Conservation (phyloP, 2,888 invertebrate species). For the Rhyacophila evoluta region DNA sequence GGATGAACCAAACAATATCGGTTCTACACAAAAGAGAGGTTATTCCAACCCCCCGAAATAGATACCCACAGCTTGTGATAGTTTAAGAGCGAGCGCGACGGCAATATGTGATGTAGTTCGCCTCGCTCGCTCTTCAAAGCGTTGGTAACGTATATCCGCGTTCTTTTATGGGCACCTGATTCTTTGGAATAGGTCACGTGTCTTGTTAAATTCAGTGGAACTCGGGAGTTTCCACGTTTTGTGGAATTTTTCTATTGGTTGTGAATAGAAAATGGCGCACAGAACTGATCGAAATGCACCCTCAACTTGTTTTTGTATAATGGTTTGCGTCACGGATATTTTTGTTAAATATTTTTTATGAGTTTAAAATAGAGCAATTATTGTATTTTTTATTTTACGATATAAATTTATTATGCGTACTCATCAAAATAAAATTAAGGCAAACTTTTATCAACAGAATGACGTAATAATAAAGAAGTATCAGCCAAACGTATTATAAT, state of each 20-base stretch:
- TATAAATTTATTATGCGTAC: too few relatives aligned
- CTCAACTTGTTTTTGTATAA: not conserved
- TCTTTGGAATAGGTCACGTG: constrained; percentile 54
- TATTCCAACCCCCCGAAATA: constrained; percentile 50
- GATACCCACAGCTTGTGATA: constrained; percentile 23
- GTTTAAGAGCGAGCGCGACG: constrained; percentile 32
- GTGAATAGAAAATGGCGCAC: not conserved
- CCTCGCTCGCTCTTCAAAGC: not conserved
- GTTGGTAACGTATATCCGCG: not conserved
- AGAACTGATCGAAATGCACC: not conserved
- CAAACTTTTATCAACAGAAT: too few relatives aligned
- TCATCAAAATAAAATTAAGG: too few relatives aligned
- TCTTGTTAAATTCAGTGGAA: constrained; percentile 50
- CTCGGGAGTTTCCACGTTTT: constrained; percentile 30
- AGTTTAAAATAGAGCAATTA: too few relatives aligned
- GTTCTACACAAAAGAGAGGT: not conserved
- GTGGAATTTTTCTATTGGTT: constrained; percentile 39
- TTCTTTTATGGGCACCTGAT: constrained; percentile 47
- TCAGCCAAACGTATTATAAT: too few relatives aligned
- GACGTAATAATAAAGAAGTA: too few relatives aligned
- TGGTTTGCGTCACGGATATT: constrained; percentile 23
- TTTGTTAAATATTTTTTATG: too few relatives aligned
- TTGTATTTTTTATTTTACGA: too few relatives aligned
- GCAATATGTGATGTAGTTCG: not conserved
- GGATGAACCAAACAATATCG: not conserved